Base-by-base conservation (phyloP, 2,888 invertebrate species). In the Drosophila emarginata region DNA sequence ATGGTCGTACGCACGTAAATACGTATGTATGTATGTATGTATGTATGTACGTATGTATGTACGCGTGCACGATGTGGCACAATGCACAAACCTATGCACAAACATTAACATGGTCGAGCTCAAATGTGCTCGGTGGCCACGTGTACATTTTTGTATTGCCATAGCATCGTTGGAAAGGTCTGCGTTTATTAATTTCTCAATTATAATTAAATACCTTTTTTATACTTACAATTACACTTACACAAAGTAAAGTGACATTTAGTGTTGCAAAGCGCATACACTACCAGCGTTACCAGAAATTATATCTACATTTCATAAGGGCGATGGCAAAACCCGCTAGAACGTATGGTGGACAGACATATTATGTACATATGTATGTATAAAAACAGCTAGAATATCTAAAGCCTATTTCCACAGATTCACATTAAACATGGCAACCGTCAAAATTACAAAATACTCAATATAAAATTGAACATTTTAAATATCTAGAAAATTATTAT, bases 141-240 rank as follows among this genome's bases (percentile, higher is more conserved):
- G 39, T 39, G 39, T 39, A 39, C 14, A 39, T 14, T 14, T 39
- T 39, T 39, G 14, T 14, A 39, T 15, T 45, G 45, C 11, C n/a
- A 5, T 37, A 14, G 4, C 39, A 39, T 39, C 2, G 7, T 21
- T 21, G 4, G 12, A 18, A 4, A 21, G 21, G 18, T 11, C 45
- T 45, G 21, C 18, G 4, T 45, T 21, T 45, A 21, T 45, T 12
- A 45, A 45, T 45, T 21, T 12, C 9, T 45, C 21, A 45, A 45
- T 45, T 21, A 45, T 21, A 54, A 36, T 18, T 54, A 18, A 28
- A 28, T 14, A 14, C 14, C 39, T 52, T 28, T 52, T 28, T 52
- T 26, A 14, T 52, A 52, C 52, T 52, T 28, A 52, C 52, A 52
- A 26, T 52, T 39, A 45, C 18, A 45, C 45, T 45, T 45, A 45